Percentiles rank a stretch among this genome's conserved stretches.
Conservation (phyloP, 1,140 invertebrate genomes). For the Calliopsis andreniformis region DNA sequence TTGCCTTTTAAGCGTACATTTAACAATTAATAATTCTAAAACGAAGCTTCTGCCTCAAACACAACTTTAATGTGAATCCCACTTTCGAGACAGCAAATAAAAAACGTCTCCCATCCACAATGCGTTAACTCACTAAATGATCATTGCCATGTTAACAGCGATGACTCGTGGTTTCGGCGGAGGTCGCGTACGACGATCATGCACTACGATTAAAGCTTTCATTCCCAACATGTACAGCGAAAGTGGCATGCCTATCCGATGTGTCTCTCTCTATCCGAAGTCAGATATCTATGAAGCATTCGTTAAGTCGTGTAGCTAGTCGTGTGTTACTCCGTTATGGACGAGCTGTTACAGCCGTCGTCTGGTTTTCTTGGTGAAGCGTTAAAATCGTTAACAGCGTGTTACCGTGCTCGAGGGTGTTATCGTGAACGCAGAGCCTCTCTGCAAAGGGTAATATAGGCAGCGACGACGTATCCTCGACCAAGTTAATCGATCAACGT, state of each 20-base stretch:
- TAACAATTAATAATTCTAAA: no score
- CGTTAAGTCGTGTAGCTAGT: constrained; percentile 30
- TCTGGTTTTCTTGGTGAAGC: constrained; percentile 43
- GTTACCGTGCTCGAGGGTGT: constrained; percentile 61
- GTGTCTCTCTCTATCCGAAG: not conserved
- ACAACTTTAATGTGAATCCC: no score
- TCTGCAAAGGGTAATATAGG: constrained; percentile 47
- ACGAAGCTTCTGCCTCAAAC: no score
- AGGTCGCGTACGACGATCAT: constrained; percentile 49
- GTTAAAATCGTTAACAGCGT: constrained; percentile 43
- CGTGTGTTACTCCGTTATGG: not conserved
- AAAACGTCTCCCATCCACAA: no score
- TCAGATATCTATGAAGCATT: constrained; percentile 37
- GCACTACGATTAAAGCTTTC: constrained; percentile 65
- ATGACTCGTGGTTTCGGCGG: constrained; percentile 50
- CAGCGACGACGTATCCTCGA: constrained; percentile 30
- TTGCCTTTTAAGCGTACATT: no score
- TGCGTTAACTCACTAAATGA: not conserved
- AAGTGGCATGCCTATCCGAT: constrained; percentile 52
- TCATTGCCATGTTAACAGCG: constrained; percentile 20
- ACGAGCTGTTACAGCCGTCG: constrained; percentile 14
- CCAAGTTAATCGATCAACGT: constrained; percentile 38
- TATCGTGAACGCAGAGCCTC: constrained; percentile 22
- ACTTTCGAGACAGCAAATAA: no score
- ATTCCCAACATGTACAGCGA: constrained; percentile 53